Percentiles rank a stretch among this genome's conserved stretches.
These are phyloP conservation scores for Rhizomys pruinosus DNA, from an alignment of 2,113 vertebrate genomes.

Conservation along the genomic window DNA sequence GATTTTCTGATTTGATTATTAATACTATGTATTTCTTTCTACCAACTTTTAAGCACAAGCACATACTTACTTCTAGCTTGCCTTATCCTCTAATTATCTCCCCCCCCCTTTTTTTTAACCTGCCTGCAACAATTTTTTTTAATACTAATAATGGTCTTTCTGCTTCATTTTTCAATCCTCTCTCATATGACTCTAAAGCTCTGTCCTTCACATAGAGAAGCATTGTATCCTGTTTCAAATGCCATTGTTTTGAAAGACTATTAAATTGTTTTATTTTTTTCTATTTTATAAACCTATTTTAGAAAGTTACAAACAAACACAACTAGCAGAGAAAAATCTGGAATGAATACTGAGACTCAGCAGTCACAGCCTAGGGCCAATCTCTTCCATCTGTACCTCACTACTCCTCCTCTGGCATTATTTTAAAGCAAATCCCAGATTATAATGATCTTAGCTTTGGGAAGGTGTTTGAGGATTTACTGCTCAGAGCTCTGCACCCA, in stretches of 20 bases:
- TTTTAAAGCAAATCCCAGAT: constrained; percentile 25
- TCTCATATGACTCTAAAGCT: not conserved
- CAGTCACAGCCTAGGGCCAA: accelerated
- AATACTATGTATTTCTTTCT: not conserved
- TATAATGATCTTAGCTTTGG: not conserved
- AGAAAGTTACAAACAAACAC: not conserved
- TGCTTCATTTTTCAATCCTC: not conserved
- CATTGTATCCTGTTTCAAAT: not conserved
- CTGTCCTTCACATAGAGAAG: not conserved
- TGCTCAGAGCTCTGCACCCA: not conserved
- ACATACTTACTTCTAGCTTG: constrained; percentile 38
- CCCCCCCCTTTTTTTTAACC: not conserved
- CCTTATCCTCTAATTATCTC: not conserved
- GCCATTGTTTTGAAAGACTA: not conserved
- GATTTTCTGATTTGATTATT: constrained; percentile 45
- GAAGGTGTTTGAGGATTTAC: not conserved
- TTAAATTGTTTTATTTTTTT: not conserved
- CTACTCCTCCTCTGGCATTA: not conserved
- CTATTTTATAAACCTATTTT: not conserved
- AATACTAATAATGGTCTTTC: not conserved
- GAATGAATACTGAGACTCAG: not conserved
- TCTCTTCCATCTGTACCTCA: not conserved
- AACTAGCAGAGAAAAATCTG: not conserved
- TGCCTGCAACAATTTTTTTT: not conserved
- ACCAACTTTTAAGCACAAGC: not conserved